Evolutionary conservation across 2,888 invertebrate species (phyloP).

Genomic region (Coenonympha glycerion): DNA sequence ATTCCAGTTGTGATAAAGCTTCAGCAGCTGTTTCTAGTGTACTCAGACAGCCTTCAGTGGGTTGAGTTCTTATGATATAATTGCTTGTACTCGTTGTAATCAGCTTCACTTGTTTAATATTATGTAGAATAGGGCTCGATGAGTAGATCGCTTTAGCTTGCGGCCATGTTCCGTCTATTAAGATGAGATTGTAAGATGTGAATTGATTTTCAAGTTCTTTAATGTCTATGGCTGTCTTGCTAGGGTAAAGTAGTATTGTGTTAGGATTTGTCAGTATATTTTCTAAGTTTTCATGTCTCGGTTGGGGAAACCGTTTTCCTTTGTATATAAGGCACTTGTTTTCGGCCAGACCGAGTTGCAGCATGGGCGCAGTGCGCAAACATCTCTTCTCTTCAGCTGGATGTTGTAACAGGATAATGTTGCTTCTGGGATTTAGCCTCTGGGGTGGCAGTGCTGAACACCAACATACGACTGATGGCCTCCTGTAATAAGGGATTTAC

Average conservation of each 20-base stretch:
- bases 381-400: slow-evolving; percentile 94
- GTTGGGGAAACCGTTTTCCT: slow-evolving; percentile 89
- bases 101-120: slow-evolving; percentile 87
- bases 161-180: slow-evolving; percentile 97
- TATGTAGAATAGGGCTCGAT: slow-evolving; percentile 84
- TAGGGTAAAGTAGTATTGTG: slow-evolving; percentile 88
- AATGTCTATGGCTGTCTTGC: slow-evolving; percentile 82
- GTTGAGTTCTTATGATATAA: slow-evolving; percentile 95
- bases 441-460: slow-evolving; percentile 86
- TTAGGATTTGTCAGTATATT: slow-evolving; percentile 79
- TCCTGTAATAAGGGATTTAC: slow-evolving; percentile 64
- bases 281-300: slow-evolving; percentile 79
- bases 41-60: slow-evolving; percentile 92
- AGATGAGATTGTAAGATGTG: slow-evolving; percentile 83
- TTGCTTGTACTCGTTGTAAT: slow-evolving; percentile 83
- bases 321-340: slow-evolving; percentile 86
- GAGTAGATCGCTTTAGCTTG: slow-evolving; percentile 95
- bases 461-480: slow-evolving; percentile 93
- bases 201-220: slow-evolving; percentile 61
- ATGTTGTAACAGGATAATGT: slow-evolving; percentile 90
- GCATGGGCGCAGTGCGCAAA: slow-evolving; percentile 92
- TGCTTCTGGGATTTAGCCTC: slow-evolving; percentile 80
- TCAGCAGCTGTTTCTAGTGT: slow-evolving; percentile 91
- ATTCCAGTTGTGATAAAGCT: slow-evolving; percentile 86
- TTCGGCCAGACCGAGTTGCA: slow-evolving; percentile 82